phyloP scores from a whole-genome alignment of 2,113 vertebrate species.

The Dipodomys ordii region DNA sequence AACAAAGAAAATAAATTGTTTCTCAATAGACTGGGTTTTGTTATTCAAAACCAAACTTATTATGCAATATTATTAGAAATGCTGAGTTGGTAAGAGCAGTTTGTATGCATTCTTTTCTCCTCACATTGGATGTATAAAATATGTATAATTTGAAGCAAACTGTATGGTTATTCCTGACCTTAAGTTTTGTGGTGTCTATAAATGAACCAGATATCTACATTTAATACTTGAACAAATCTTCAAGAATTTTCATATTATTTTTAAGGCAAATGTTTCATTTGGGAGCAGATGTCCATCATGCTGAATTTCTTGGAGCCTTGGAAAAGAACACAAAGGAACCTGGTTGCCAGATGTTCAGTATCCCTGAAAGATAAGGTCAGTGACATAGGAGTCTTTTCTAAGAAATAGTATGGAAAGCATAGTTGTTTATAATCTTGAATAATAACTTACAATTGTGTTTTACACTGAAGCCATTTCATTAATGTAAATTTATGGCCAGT shows the following conservation, averaged over 20 bases:
- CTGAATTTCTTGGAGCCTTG: conserved; percentile 77
- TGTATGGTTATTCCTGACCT: conserved; percentile 53
- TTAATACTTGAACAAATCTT: conserved; percentile 75
- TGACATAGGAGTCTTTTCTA: conserved; percentile 75
- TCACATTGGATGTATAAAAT: conserved; percentile 63
- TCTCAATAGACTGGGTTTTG: conserved; percentile 25
- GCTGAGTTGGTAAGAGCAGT: background rate
- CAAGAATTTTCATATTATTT: conserved; percentile 77
- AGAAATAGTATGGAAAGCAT: conserved; percentile 80
- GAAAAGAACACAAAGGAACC: conserved; percentile 79
- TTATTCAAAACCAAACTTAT: background rate
- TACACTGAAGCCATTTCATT: conserved; percentile 68
- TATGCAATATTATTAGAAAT: background rate
- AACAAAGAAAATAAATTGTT: conserved; percentile 31
- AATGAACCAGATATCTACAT: conserved; percentile 79
- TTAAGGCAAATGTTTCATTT: conserved; percentile 75
- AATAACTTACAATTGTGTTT: conserved; percentile 78
- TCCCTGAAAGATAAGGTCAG: conserved; percentile 82
- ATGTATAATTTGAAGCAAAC: conserved; percentile 58
- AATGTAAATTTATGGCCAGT: conserved; percentile 58
- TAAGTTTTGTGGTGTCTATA: conserved; percentile 76
- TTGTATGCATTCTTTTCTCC: conserved; percentile 50
- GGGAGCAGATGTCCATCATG: conserved; percentile 82
- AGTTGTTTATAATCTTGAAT: conserved; percentile 77
- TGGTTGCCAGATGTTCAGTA: conserved; percentile 85